These are phyloP conservation scores for Monochamus alternatus DNA, from an alignment of 2,888 invertebrate genomes.

Conservation along the genomic window DNA sequence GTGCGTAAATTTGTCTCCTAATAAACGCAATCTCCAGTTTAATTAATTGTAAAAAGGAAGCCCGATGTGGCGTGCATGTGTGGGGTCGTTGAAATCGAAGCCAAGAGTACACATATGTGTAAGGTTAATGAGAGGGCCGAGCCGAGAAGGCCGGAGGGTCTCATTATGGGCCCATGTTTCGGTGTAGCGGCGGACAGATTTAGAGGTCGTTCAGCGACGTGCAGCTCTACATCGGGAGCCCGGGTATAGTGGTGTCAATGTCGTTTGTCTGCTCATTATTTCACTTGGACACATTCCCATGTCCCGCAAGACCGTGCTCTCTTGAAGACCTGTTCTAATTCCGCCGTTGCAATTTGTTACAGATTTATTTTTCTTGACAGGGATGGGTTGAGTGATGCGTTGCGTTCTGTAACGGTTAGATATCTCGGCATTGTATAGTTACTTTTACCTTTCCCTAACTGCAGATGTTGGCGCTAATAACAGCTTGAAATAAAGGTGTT, in stretches of 20 bases:
- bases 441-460: too few relatives aligned
- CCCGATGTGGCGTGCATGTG: slow-evolving; percentile 42
- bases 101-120: slow-evolving; percentile 50
- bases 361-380: background rate
- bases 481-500: too few relatives aligned
- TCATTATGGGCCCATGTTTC: slow-evolving; percentile 65
- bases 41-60: slow-evolving; percentile 48
- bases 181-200: slow-evolving; percentile 63
- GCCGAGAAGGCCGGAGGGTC: slow-evolving; percentile 54
- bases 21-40: slow-evolving; percentile 36
- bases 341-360: background rate
- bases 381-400: background rate
- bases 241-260: slow-evolving; percentile 51
- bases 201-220: slow-evolving; percentile 58
- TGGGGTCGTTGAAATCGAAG: slow-evolving; percentile 52
- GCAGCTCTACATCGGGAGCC: slow-evolving; percentile 34
- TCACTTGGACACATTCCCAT: slow-evolving; percentile 48
- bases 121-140: slow-evolving; percentile 60
- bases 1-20: background rate
- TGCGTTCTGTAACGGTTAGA: too few relatives aligned
- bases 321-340: slow-evolving; percentile 9
- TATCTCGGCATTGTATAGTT: too few relatives aligned
- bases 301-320: slow-evolving; percentile 33
- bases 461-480: too few relatives aligned
- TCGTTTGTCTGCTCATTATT: slow-evolving; percentile 56